Evolutionary conservation across 2,113 vertebrate species (phyloP).

Genomic region (Menidia beryllina): DNA sequence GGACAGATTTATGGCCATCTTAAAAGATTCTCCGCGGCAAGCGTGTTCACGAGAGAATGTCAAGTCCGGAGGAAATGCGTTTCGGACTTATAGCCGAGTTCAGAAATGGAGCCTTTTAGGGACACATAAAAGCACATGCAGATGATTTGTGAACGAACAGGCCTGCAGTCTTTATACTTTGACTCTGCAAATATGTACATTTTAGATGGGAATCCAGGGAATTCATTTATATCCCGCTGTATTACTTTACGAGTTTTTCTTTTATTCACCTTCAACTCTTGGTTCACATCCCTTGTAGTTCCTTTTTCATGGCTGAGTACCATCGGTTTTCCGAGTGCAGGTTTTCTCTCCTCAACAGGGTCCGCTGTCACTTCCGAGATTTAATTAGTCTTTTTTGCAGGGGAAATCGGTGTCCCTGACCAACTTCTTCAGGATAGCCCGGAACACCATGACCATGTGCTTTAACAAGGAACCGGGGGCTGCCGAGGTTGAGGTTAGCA

Average conservation of each 20-base stretch:
- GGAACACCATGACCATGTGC: slow-evolving; percentile 99
- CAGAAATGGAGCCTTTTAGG: background rate
- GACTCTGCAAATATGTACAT: background rate
- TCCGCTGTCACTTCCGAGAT: slow-evolving; percentile 17
- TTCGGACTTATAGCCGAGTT: slow-evolving; percentile 7
- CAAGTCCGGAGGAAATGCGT: slow-evolving; percentile 35
- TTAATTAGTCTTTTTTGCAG: slow-evolving; percentile 79
- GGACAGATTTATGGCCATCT: slow-evolving; percentile 67
- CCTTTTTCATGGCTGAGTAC: background rate
- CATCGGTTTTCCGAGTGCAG: background rate
- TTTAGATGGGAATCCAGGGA: slow-evolving; percentile 3
- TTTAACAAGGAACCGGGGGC: slow-evolving; percentile 96
- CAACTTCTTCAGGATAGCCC: slow-evolving; percentile 98
- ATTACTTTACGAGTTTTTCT: slow-evolving; percentile 9
- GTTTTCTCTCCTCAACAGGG: background rate
- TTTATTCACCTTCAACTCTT: background rate
- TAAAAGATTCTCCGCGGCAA: slow-evolving; percentile 51
- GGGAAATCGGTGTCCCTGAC: slow-evolving; percentile 99
- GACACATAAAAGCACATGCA: background rate
- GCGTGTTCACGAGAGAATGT: slow-evolving; percentile 32
- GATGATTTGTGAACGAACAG: background rate
- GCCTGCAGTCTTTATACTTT: background rate
- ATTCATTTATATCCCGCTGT: background rate
- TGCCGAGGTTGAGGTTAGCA: slow-evolving; percentile 94
- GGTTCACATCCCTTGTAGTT: background rate